These are phyloP conservation scores for Drosophila pectinifera DNA, from an alignment of 1,140 invertebrate species.

Conservation along the genomic window DNA sequence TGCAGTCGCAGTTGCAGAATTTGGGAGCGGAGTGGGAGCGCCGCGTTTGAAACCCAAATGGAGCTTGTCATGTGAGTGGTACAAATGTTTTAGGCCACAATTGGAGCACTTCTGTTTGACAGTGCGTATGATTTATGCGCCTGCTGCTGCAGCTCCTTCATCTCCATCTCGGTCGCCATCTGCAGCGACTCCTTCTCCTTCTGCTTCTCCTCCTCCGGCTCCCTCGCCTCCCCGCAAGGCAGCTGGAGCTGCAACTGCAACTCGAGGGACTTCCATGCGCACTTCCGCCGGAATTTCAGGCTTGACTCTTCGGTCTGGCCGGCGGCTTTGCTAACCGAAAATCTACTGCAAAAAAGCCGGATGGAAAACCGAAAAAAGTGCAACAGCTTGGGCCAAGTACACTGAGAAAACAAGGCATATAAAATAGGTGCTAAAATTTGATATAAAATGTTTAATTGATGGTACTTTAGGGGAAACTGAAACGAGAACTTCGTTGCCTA, in stretches of 20 bases:
- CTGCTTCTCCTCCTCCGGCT: not conserved
- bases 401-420: not conserved
- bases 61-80: slow-evolving; percentile 78
- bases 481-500: too few species aligned
- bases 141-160: slow-evolving; percentile 51
- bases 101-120: slow-evolving; percentile 83
- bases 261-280: slow-evolving; percentile 58
- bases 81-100: slow-evolving; percentile 83
- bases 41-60: slow-evolving; percentile 69
- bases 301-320: slow-evolving; percentile 67
- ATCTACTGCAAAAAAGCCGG: slow-evolving; percentile 14
- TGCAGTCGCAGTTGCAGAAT: slow-evolving; percentile 10
- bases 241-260: slow-evolving; percentile 15
- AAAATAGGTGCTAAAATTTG: too few species aligned
- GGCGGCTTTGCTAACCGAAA: slow-evolving; percentile 48
- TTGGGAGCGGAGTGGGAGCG: slow-evolving; percentile 52
- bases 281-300: slow-evolving; percentile 77
- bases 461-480: too few species aligned
- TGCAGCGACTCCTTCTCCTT: not conserved
- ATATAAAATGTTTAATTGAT: too few species aligned
- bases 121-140: slow-evolving; percentile 80
- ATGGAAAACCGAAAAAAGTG: slow-evolving; percentile 50
- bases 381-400: slow-evolving; percentile 64
- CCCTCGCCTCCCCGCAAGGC: not conserved
- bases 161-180: slow-evolving; percentile 1